These are phyloP conservation scores for Barnardius zonarius DNA, from an alignment of 2,113 vertebrate genomes.

Conservation along the genomic window DNA sequence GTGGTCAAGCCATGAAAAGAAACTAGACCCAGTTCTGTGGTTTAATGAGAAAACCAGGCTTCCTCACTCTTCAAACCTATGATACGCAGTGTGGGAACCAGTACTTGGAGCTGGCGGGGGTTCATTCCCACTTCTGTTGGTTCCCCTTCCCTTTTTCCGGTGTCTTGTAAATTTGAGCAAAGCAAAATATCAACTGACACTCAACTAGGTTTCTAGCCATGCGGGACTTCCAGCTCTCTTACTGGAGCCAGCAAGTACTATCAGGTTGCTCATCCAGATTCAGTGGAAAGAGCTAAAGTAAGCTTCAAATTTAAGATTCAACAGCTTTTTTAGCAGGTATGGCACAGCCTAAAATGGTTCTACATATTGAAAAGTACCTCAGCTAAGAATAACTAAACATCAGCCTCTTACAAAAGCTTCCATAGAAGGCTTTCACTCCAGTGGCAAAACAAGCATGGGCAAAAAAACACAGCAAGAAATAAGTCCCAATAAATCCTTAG, in stretches of 20 bases:
- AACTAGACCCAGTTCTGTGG: background rate
- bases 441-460: background rate
- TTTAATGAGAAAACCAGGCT: slow-evolving; percentile 39
- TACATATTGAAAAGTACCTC: background rate
- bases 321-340: background rate
- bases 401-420: slow-evolving; percentile 4
- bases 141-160: background rate
- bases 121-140: background rate
- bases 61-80: background rate
- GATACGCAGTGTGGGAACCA: background rate
- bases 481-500: slow-evolving; percentile 22
- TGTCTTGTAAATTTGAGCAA: background rate
- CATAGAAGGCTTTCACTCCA: background rate
- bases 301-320: background rate
- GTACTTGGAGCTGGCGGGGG: background rate
- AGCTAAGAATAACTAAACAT: slow-evolving; percentile 31
- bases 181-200: background rate
- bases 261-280: background rate
- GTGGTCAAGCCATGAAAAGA: background rate
- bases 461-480: background rate
- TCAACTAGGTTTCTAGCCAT: background rate
- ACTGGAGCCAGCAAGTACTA: background rate
- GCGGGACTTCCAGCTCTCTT: background rate
- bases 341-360: background rate
- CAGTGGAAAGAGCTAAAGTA: background rate